phyloP scores from a whole-genome alignment of 2,888 invertebrate genomes.

The Nemoura dubitans region DNA sequence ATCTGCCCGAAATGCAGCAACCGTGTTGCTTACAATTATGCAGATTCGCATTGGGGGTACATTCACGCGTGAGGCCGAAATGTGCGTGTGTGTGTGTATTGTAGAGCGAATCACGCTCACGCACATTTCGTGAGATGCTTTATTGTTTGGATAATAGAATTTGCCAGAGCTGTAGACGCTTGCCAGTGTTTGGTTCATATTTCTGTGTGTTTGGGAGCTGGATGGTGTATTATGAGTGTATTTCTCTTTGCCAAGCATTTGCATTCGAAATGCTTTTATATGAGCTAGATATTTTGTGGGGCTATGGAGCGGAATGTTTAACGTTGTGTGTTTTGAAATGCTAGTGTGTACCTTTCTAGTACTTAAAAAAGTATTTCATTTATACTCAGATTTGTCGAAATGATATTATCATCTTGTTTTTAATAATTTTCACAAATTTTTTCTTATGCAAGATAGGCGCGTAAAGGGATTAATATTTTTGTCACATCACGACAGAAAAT shows the following conservation, averaged over 20 bases:
- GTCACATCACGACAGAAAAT: too few relatives aligned
- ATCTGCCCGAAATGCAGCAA: slow-evolving; percentile 1
- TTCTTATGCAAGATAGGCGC: too few relatives aligned
- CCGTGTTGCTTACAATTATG: slow-evolving; percentile 35
- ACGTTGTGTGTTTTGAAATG: background rate
- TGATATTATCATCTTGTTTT: too few relatives aligned
- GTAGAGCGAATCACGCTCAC: background rate
- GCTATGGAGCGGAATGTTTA: background rate
- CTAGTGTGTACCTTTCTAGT: too few relatives aligned
- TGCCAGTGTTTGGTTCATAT: background rate
- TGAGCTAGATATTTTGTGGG: background rate
- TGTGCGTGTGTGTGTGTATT: background rate
- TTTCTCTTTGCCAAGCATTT: background rate
- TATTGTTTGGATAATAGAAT: background rate
- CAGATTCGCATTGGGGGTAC: background rate
- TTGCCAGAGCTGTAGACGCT: background rate
- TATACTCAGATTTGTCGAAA: too few relatives aligned
- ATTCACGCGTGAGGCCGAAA: background rate
- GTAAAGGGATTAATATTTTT: too few relatives aligned
- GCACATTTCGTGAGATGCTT: background rate
- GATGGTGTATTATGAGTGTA: background rate
- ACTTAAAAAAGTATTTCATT: too few relatives aligned
- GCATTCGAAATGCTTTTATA: background rate
- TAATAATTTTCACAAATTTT: too few relatives aligned
- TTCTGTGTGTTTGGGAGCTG: background rate